Evolutionary conservation across 2,797 vertebrate genomes (phyloP).

Genomic region (Triplophysa yarkandensis): DNA sequence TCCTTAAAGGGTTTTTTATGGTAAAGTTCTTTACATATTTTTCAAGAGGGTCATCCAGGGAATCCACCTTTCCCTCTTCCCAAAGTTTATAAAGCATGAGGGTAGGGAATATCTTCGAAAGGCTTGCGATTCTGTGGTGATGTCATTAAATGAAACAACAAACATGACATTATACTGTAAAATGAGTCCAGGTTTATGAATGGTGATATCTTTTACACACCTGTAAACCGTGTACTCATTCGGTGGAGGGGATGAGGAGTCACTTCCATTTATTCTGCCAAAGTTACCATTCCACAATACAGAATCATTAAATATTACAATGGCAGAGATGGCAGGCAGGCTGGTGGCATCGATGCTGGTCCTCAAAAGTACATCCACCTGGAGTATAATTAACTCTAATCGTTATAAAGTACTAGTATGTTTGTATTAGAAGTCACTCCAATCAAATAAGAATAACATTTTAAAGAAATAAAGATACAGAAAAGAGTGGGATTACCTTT

Average conservation of each 20-base stretch:
- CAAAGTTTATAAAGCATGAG: constrained; percentile 84
- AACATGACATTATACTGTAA: background rate
- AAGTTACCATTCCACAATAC: constrained; percentile 93
- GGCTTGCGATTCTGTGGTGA: constrained; percentile 75
- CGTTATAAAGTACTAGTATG: background rate
- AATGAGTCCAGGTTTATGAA: too few species aligned
- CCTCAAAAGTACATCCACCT: constrained; percentile 82
- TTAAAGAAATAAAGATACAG: background rate
- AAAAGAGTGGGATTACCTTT: constrained; percentile 67
- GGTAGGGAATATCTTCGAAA: constrained; percentile 84
- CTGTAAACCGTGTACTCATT: constrained; percentile 90
- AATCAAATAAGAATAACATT: background rate
- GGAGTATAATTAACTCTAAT: constrained; percentile 1
- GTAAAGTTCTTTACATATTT: constrained; percentile 75
- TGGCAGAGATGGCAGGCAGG: constrained; percentile 84
- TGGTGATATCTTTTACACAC: constrained; percentile 64
- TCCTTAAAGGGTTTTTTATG: constrained; percentile 83
- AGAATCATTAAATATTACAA: constrained; percentile 86
- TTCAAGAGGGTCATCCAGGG: constrained; percentile 81
- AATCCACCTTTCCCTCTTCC: constrained; percentile 79
- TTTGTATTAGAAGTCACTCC: background rate
- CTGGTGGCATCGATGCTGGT: constrained; percentile 72
- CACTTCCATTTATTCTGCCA: constrained; percentile 84
- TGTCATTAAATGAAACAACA: background rate
- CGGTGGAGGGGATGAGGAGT: constrained; percentile 77